These are phyloP conservation scores for Synanthedon formicaeformis DNA, from an alignment of 2,888 invertebrate genomes.

Conservation along the genomic window DNA sequence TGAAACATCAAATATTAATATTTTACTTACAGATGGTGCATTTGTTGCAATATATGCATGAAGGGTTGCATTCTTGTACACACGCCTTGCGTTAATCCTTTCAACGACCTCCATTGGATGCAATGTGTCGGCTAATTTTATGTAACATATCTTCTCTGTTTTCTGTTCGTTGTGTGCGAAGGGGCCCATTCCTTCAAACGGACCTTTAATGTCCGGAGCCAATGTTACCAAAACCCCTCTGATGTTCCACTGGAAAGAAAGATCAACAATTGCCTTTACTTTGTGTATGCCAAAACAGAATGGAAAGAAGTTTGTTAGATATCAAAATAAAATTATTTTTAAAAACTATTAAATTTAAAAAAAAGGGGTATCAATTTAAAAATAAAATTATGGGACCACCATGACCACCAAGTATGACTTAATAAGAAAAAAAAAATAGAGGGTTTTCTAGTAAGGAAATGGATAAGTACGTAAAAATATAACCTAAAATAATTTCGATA, in stretches of 20 bases:
- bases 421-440: too few species aligned
- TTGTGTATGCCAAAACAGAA: too few species aligned
- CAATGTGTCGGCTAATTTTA: conserved; percentile 27
- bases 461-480: too few species aligned
- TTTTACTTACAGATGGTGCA: conserved; percentile 33
- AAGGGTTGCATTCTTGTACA: conserved; percentile 8
- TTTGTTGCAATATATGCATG: conserved; percentile 23
- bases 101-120: conserved; percentile 25
- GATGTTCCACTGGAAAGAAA: conserved; percentile 21
- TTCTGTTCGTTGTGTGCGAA: conserved; percentile 1
- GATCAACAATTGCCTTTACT: too few species aligned
- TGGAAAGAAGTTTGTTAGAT: too few species aligned
- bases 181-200: conserved; percentile 31
- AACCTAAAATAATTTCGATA: too few species aligned
- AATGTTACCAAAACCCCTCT: conserved; percentile 13
- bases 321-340: too few species aligned
- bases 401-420: too few species aligned
- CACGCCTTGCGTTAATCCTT: conserved; percentile 13
- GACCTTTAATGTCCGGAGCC: conserved; percentile 18
- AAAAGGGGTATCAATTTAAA: too few species aligned
- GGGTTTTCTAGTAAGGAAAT: too few species aligned
- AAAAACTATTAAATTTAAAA: too few species aligned
- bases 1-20: background rate
- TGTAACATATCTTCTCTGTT: conserved; percentile 18
- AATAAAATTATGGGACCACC: too few species aligned